Conservation (phyloP, 2,888 invertebrate genomes). For the Caenorhabditis sp. region DNA sequence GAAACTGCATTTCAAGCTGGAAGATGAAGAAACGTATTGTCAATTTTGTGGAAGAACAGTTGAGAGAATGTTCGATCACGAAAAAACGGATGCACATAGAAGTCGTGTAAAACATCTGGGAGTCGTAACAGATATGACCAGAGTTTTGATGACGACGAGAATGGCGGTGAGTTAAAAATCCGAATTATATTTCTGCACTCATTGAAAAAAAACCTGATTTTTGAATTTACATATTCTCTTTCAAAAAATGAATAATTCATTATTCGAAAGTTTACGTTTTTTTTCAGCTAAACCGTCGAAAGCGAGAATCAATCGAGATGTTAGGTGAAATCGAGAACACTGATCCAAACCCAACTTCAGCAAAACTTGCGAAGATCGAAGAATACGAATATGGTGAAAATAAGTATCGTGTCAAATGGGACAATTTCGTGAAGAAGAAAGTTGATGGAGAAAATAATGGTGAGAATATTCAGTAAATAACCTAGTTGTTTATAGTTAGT, state of each 20-base stretch:
- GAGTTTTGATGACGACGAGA: conserved; percentile 17
- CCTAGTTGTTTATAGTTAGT: not conserved
- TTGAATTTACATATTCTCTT: not conserved
- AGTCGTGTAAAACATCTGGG: conserved; percentile 9
- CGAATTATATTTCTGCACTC: too few species aligned
- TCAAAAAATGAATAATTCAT: too few species aligned
- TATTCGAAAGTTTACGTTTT: too few species aligned
- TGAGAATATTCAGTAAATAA: not conserved
- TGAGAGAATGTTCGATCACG: conserved; percentile 12
- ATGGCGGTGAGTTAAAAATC: conserved; percentile 2
- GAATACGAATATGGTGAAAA: conserved; percentile 6
- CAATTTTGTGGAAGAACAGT: conserved; percentile 9
- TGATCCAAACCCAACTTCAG: not conserved
- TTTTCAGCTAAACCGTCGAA: conserved; percentile 17
- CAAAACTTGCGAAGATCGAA: not conserved
- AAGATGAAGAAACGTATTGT: conserved; percentile 23
- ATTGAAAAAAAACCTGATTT: not conserved
- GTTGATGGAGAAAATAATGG: too few species aligned
- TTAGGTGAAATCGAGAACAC: not conserved
- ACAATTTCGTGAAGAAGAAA: not conserved
- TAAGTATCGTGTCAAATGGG: conserved; percentile 23
- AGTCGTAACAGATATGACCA: conserved; percentile 5
- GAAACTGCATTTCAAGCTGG: conserved; percentile 20
- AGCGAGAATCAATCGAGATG: not conserved
- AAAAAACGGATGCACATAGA: conserved; percentile 30